Evolutionary conservation across 2,113 vertebrate species (phyloP).

Genomic region (Martes martes): DNA sequence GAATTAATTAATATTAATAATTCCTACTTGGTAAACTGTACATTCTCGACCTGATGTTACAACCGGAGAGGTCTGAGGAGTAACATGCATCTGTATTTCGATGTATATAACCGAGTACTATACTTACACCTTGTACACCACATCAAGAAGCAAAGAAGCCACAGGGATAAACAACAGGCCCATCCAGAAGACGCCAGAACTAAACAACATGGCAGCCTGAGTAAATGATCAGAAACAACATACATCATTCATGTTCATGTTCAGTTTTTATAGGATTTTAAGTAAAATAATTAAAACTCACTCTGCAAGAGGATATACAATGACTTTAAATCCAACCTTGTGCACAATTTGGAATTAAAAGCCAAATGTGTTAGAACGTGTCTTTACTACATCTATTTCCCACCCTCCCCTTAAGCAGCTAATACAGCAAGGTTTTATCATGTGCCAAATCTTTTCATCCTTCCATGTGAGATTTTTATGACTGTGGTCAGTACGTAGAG

Average conservation of each 20-base stretch:
- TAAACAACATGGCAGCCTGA: conserved; percentile 96
- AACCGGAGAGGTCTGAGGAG: not conserved
- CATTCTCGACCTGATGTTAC: not conserved
- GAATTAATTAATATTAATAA: not conserved
- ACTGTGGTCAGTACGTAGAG: not conserved
- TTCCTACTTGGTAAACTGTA: not conserved
- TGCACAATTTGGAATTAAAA: conserved; percentile 2
- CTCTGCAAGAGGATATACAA: not conserved
- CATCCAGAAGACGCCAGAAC: conserved; percentile 96
- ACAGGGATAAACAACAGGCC: conserved; percentile 95
- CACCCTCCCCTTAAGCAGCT: not conserved
- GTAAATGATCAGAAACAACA: not conserved
- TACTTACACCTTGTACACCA: conserved; percentile 97
- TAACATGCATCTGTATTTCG: fast-evolving
- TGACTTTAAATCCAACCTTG: not conserved
- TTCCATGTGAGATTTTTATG: conserved; percentile 26
- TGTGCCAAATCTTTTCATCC: not conserved
- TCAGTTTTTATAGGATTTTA: not conserved
- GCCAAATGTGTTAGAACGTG: not conserved
- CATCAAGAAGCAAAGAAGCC: conserved; percentile 93
- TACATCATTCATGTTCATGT: fast-evolving
- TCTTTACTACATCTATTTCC: not conserved
- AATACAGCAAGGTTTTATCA: not conserved
- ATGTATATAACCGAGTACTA: fast-evolving
- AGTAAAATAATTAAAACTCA: not conserved